Conservation (phyloP, 1,140 invertebrate species). For the Maconellicoccus hirsutus region DNA sequence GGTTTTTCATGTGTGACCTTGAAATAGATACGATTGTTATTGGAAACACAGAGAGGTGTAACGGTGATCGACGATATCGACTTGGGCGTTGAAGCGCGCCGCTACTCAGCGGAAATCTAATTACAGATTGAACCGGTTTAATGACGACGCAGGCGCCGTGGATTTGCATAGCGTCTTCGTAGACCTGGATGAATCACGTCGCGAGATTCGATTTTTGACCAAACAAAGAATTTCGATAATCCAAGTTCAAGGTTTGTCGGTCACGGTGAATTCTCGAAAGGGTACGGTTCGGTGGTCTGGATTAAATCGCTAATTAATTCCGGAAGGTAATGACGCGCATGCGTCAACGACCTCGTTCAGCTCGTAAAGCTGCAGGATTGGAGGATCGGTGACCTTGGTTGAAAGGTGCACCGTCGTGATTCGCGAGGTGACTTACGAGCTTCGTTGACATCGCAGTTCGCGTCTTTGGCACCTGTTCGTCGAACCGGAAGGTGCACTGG, state of each 20-base stretch:
- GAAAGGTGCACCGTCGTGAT: too few species aligned
- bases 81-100: background rate
- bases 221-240: background rate
- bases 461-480: too few species aligned
- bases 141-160: background rate
- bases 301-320: slow-evolving; percentile 9
- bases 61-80: background rate
- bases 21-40: slow-evolving; percentile 3
- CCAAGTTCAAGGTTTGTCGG: slow-evolving; percentile 2
- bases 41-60: background rate
- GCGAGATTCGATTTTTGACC: background rate
- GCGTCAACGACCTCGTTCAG: background rate
- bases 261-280: background rate
- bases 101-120: background rate
- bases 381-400: too few species aligned
- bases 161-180: background rate
- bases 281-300: background rate
- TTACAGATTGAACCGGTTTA: background rate
- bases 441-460: too few species aligned
- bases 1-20: background rate
- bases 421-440: too few species aligned
- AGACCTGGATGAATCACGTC: too few species aligned
- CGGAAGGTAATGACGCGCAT: background rate
- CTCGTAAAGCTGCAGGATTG: too few species aligned
- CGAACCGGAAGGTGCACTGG: too few species aligned